phyloP scores from a whole-genome alignment of 2,113 vertebrate genomes.

The Daphoenositta chrysoptera region DNA sequence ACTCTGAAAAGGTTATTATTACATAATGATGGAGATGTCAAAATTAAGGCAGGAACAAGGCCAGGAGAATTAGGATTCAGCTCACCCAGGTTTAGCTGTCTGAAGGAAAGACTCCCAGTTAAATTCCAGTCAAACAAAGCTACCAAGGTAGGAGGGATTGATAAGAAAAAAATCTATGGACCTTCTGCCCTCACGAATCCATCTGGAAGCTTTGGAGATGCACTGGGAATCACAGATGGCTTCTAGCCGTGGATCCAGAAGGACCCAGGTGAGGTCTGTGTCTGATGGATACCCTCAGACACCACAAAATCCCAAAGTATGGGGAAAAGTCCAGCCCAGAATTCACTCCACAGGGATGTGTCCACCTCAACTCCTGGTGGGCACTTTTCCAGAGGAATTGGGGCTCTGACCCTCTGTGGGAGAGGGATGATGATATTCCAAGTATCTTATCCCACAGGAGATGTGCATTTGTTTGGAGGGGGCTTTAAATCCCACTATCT shows the following conservation, averaged over 20 bases:
- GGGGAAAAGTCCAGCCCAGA: background rate
- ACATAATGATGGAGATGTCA: background rate
- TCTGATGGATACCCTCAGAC: no score
- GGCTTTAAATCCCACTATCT: background rate
- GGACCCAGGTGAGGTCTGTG: background rate
- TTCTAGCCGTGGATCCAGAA: background rate
- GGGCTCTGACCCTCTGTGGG: background rate
- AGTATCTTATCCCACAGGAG: background rate
- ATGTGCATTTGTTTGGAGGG: background rate
- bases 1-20: background rate
- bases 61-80: background rate
- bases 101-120: background rate
- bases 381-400: background rate
- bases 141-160: background rate
- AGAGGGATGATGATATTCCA: background rate
- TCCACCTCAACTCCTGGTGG: background rate
- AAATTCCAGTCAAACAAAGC: background rate
- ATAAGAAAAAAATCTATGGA: rapidly evolving
- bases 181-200: rapidly evolving
- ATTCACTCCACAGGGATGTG: background rate
- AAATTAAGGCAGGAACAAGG: background rate
- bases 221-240: no score
- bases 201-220: background rate
- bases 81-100: background rate
- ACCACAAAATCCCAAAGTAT: background rate